Evolutionary conservation across 1,140 invertebrate genomes (phyloP).

Genomic region (Drosophila truncata): DNA sequence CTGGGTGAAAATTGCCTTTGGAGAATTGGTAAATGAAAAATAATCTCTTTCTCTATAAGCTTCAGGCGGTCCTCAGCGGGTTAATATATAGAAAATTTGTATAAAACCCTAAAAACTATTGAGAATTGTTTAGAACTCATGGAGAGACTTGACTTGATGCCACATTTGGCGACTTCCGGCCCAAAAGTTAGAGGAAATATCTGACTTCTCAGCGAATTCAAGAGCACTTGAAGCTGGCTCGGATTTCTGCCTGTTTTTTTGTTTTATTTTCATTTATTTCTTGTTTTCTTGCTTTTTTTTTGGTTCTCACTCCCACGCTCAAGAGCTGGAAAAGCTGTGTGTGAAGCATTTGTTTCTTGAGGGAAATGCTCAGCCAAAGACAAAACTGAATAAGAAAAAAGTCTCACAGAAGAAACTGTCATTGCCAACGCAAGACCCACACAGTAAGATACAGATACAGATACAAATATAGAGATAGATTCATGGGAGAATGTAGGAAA

Average conservation of each 20-base stretch:
- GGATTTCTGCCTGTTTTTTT: conserved; percentile 31
- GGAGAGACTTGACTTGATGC: background rate
- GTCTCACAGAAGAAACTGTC: conserved; percentile 61
- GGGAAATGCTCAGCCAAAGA: conserved; percentile 39
- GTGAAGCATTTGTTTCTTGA: conserved; percentile 48
- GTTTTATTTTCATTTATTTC: conserved; percentile 20
- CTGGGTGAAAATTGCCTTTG: conserved; percentile 11
- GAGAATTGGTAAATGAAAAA: background rate
- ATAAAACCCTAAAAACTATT: background rate
- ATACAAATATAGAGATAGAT: conserved; percentile 12
- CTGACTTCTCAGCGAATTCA: conserved; percentile 43
- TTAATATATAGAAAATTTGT: background rate
- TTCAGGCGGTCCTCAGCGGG: conserved; percentile 60
- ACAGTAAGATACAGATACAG: conserved; percentile 34
- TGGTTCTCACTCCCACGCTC: conserved; percentile 78
- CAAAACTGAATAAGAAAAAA: conserved; percentile 4
- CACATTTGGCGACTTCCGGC: conserved; percentile 68
- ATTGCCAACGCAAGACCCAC: conserved; percentile 49
- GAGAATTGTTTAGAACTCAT: background rate
- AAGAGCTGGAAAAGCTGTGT: conserved; percentile 70
- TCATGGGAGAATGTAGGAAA: conserved; percentile 40
- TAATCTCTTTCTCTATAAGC: conserved; percentile 1
- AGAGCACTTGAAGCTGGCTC: conserved; percentile 66
- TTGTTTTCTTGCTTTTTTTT: conserved; percentile 24
- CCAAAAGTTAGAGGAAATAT: conserved; percentile 38